These are phyloP conservation scores for Epirrhoe tristata DNA, from an alignment of 2,888 invertebrate species.

Conservation along the genomic window DNA sequence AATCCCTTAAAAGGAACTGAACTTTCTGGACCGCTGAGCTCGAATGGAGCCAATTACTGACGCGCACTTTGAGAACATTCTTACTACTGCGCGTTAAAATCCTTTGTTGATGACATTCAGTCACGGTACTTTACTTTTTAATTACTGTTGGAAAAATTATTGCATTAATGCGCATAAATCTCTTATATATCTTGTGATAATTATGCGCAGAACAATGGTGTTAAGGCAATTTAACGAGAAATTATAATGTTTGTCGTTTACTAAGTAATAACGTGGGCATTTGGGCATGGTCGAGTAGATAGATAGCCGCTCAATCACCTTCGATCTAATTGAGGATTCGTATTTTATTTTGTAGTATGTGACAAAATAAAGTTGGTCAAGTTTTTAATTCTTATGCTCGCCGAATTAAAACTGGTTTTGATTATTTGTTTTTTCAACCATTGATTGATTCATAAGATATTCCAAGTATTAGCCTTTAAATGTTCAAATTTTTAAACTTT, in stretches of 20 bases:
- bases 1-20: conserved; percentile 72
- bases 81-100: conserved; percentile 42
- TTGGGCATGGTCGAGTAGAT: not conserved
- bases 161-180: conserved; percentile 1
- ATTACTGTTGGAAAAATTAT: conserved; percentile 20
- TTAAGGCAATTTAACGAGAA: conserved; percentile 12
- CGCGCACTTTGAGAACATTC: conserved; percentile 46
- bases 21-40: conserved; percentile 73
- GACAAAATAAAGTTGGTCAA: conserved; percentile 27
- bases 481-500: not conserved
- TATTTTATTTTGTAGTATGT: conserved; percentile 9
- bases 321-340: conserved; percentile 30
- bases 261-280: no score
- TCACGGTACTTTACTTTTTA: conserved; percentile 10
- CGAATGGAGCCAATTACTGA: conserved; percentile 69
- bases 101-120: conserved; percentile 30
- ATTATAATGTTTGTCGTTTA: not conserved
- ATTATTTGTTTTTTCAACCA: conserved; percentile 2
- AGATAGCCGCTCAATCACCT: conserved; percentile 25
- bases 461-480: conserved; percentile 1
- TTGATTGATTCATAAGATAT: conserved; percentile 18
- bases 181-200: conserved; percentile 12
- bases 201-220: not conserved
- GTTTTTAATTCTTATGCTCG: conserved; percentile 6
- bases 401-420: conserved; percentile 9